phyloP scores from a whole-genome alignment of 92 coral and sea anemone species.

The Porites lobata region DNA sequence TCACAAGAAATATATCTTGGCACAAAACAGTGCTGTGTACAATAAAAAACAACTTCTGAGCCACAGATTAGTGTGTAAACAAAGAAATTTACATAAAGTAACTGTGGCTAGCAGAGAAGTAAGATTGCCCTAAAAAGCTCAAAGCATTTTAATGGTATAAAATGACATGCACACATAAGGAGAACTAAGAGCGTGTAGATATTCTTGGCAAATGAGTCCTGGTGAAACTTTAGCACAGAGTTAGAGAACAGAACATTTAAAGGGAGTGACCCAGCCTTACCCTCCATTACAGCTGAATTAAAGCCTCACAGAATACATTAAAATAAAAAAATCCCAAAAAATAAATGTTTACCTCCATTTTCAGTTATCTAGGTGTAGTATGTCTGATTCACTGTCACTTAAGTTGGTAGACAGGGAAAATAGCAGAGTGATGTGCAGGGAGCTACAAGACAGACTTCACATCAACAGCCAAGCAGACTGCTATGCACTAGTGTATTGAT shows the following conservation, averaged over 20 bases:
- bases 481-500: constrained; percentile 13
- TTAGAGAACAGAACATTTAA: constrained; percentile 28
- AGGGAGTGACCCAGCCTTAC: constrained; percentile 49
- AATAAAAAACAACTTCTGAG: not conserved
- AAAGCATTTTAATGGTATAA: not conserved
- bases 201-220: not conserved
- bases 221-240: not conserved
- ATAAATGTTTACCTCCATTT: constrained; percentile 35
- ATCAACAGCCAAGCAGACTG: constrained; percentile 42
- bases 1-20: not conserved
- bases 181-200: not conserved
- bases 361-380: constrained; percentile 2
- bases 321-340: not conserved
- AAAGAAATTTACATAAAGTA: constrained; percentile 15
- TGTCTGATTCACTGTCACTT: not conserved
- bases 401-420: not conserved
- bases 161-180: not conserved
- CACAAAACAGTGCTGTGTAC: not conserved
- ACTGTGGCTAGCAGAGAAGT: not conserved
- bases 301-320: not conserved
- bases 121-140: not conserved
- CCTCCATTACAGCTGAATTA: constrained; percentile 10
- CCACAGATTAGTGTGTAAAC: constrained; percentile 35
- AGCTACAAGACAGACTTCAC: constrained; percentile 29
- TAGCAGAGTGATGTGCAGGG: constrained; percentile 9